Evolutionary conservation across 37 sponge, comb jelly and placozoan species (phyloP), one percentile per base, ranked within the genome.

Genomic region (Beroe forskalii): DNA sequence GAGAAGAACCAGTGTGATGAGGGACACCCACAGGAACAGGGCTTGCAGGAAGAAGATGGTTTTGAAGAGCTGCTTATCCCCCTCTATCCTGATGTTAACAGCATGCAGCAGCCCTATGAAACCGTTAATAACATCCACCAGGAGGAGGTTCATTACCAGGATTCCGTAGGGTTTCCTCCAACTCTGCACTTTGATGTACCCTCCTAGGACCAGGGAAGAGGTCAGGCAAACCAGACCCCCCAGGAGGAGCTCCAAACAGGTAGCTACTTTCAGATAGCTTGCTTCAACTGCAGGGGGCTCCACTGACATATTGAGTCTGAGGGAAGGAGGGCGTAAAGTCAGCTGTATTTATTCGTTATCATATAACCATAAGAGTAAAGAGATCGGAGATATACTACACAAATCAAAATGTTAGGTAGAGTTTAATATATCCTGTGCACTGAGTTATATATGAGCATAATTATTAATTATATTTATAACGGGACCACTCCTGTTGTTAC

Each of bases 161-260:
- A 80, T 22, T n/a, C 86, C 86, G 35, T 20, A 44, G 30, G 86
- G 86, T 80, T 80, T 80, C 27, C 40, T 80, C 86, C 86, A 80
- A 6, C 86, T 37, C 12, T 43, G 55, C 8, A 35, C 37, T 25
- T 80, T 80, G 1, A 43, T 20, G 55, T 80, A 80, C 28, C 86
- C 86, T 2, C 12, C 42, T 22, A 80, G 35, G 20, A 44, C 86
- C 86, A 80, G 19, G 4, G 19, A 9, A 41, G 86, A 80, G 27
- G 35, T 23, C 14, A 25, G 42, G n/a, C 44, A 44, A 8, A 80
- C 86, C 43, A 80, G 37, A 20, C 48, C n/a, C 6, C 86, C 86
- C 2, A 80, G 37, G 27, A 38, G 22, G 8, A 44, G 40, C 40
- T 80, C 86, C 86, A 80, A 31, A 4, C 40, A 24, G 19, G n/a